Conservation (phyloP, 2,888 invertebrate species). For the Caenorhabditis sp. region DNA sequence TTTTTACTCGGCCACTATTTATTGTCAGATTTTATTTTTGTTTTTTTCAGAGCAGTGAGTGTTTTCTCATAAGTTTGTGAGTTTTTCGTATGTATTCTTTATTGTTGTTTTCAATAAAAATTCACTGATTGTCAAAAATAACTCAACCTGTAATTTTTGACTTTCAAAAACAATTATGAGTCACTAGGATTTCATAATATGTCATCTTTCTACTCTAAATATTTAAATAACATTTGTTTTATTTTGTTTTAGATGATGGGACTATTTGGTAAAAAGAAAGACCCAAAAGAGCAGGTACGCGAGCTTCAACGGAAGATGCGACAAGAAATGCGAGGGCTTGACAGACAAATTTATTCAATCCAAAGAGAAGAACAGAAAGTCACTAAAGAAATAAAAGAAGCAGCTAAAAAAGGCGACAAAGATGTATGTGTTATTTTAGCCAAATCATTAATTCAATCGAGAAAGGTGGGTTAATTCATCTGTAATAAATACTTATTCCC, state of each 20-base stretch:
- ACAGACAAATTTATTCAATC: slow-evolving; percentile 88
- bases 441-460: slow-evolving; percentile 66
- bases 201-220: neutral
- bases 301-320: slow-evolving; percentile 94
- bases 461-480: slow-evolving; percentile 72
- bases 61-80: neutral
- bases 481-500: neutral
- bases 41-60: neutral
- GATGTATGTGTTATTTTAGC: slow-evolving; percentile 81
- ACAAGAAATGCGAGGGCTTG: slow-evolving; percentile 79
- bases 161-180: no score
- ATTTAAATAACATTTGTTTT: neutral
- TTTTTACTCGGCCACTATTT: slow-evolving; percentile 13
- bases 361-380: slow-evolving; percentile 95
- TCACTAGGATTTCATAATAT: no score
- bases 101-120: no score
- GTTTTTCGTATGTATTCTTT: no score
- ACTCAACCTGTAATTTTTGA: no score
- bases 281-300: slow-evolving; percentile 77
- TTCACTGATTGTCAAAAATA: no score
- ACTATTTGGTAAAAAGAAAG: slow-evolving; percentile 70
- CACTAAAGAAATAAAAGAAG: slow-evolving; percentile 89
- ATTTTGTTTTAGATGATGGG: slow-evolving; percentile 64
- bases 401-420: slow-evolving; percentile 91
- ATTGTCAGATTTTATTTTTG: slow-evolving; percentile 3